Percentiles rank a stretch among this genome's conserved stretches.
phyloP scores from a whole-genome alignment of 2,888 invertebrate genomes.

The Cyclophora albipunctata region DNA sequence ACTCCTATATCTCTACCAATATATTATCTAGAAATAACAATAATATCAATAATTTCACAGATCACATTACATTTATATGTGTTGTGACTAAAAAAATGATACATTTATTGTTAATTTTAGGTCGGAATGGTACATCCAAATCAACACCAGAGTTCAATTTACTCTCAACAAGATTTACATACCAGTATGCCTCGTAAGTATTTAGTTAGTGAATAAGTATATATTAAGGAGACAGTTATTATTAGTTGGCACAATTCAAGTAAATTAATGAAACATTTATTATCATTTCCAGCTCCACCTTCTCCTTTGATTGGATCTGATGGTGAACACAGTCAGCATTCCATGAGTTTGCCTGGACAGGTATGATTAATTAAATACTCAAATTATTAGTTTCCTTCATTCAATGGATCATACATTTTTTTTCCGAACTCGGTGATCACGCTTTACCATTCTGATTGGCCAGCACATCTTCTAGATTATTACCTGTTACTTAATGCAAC shows the following conservation, averaged over 20 bases:
- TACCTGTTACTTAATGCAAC: too few species aligned
- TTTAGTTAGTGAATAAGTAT: background rate
- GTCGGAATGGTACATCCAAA: constrained; percentile 93
- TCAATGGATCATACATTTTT: too few species aligned
- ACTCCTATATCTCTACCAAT: background rate
- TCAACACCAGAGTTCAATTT: constrained; percentile 76
- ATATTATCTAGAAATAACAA: background rate
- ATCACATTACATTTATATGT: too few species aligned
- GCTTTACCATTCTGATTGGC: too few species aligned
- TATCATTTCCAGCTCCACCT: constrained; percentile 80
- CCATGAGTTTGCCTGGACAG: constrained; percentile 67
- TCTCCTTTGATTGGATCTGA: constrained; percentile 85
- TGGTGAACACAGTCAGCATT: constrained; percentile 74
- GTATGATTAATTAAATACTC: constrained; percentile 23
- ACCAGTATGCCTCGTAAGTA: constrained; percentile 89
- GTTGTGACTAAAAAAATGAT: too few species aligned
- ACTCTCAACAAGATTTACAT: constrained; percentile 79
- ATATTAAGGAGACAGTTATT: background rate
- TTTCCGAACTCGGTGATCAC: too few species aligned
- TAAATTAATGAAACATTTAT: too few species aligned
- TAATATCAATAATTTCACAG: background rate
- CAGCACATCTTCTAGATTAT: too few species aligned
- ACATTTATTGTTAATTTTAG: constrained; percentile 33
- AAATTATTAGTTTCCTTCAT: too few species aligned
- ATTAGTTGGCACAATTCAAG: too few species aligned